A percentile compares a stretch with the other conserved stretches of the same genome.
Evolutionary conservation across 1,140 invertebrate species (phyloP).

Genomic region (Psilanteris sp.): DNA sequence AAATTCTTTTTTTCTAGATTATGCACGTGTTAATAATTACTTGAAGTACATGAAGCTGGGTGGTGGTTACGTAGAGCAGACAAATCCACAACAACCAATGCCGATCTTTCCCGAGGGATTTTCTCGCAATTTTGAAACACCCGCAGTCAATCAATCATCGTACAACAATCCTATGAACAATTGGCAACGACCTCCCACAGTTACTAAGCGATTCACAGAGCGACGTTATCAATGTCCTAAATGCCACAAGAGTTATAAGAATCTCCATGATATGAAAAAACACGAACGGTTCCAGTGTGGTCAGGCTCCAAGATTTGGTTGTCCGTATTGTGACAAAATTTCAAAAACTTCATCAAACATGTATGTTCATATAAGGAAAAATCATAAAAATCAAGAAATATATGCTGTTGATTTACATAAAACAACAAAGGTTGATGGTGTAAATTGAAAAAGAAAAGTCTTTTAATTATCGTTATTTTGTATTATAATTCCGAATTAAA

Average conservation of each 20-base stretch:
- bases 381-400: conserved; percentile 65
- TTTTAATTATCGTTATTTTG: too few species aligned
- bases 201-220: conserved; percentile 33
- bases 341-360: conserved; percentile 74
- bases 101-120: conserved; percentile 28
- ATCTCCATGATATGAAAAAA: conserved; percentile 74
- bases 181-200: conserved; percentile 27
- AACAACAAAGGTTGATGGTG: conserved; percentile 19
- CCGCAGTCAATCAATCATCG: conserved; percentile 5
- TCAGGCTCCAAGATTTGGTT: conserved; percentile 88
- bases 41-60: conserved; percentile 39
- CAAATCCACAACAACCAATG: conserved; percentile 14
- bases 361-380: conserved; percentile 70
- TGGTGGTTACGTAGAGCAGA: conserved; percentile 25
- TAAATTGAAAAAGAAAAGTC: conserved; percentile 18
- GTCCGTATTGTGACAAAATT: conserved; percentile 84
- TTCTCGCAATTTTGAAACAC: conserved; percentile 13
- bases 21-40: conserved; percentile 20
- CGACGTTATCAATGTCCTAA: conserved; percentile 69
- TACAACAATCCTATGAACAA: conserved; percentile 20
- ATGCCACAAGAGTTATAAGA: conserved; percentile 77
- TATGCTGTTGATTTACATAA: conserved; percentile 68
- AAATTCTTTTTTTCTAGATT: conserved; percentile 60
- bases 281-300: conserved; percentile 91
- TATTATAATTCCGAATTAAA: too few species aligned